These are phyloP conservation scores for Scortum barcoo DNA, from an alignment of 2,113 vertebrate genomes.

Conservation along the genomic window DNA sequence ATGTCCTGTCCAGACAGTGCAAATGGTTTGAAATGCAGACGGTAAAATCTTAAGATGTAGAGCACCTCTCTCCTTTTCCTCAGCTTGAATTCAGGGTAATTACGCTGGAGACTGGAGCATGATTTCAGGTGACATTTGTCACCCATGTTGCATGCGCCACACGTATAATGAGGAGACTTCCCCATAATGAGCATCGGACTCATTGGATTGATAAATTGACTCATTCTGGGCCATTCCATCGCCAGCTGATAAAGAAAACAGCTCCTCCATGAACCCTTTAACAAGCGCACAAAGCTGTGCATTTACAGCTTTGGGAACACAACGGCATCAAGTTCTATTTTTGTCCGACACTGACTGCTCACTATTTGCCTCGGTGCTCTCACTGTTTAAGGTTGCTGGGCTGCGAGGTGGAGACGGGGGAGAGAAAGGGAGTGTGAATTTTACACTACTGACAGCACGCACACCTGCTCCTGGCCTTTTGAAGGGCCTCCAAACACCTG, in stretches of 20 bases:
- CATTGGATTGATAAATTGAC: constrained; percentile 26
- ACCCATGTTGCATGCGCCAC: constrained; percentile 22
- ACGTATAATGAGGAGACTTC: constrained; percentile 32
- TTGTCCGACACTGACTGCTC: constrained; percentile 46
- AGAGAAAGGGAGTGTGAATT: constrained; percentile 47
- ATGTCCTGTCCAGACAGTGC: not conserved
- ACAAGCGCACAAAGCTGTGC: constrained; percentile 31
- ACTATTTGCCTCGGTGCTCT: constrained; percentile 43
- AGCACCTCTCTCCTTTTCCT: not conserved
- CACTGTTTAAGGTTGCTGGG: constrained; percentile 36
- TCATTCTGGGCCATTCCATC: constrained; percentile 24
- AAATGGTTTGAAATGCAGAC: constrained; percentile 11
- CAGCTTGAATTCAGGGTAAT: constrained; percentile 40
- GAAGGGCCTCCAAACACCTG: constrained; percentile 76
- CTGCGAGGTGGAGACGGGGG: constrained; percentile 24
- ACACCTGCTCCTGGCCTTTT: constrained; percentile 66
- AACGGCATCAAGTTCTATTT: constrained; percentile 64
- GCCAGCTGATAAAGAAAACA: constrained; percentile 22
- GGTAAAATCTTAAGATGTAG: constrained; percentile 4
- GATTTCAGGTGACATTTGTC: constrained; percentile 47
- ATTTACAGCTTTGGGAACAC: constrained; percentile 40
- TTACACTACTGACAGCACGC: constrained; percentile 45
- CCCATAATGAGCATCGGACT: constrained; percentile 31
- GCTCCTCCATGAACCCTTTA: constrained; percentile 20
- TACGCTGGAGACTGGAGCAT: constrained; percentile 35